Base-by-base conservation (phyloP, 2,888 invertebrate species). In the Ophion ellenae region DNA sequence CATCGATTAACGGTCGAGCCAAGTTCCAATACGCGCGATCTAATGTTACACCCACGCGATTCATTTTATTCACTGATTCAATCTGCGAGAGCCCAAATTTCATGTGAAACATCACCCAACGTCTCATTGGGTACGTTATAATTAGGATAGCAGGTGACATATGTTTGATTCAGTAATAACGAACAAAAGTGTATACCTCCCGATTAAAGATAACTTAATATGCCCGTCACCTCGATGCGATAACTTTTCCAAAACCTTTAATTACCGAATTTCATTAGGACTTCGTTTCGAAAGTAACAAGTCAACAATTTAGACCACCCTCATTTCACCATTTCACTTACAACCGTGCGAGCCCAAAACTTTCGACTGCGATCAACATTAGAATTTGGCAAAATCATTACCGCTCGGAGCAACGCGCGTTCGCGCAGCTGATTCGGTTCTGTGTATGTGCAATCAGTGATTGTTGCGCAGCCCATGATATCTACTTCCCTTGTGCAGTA, bases 1-100 rank as follows among this genome's bases (percentile, higher is more conserved):
- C 79, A 83, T 83, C 79, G 79, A 83, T 83, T 83, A 83, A 74
- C 73, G 70, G 67, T 47, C 67, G 10, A 36, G 24, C 40, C 57
- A 66, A 57, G 45, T 61, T 59, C 45, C 9, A 67, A 47, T n/a
- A 28, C 20, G 36, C 20, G 53, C 66, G 71, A 32, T 32, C 32
- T 67, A 59, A 47, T 0, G 11, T 53, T 17, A 17, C 53, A 17
- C 17, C 3, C 4, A 32, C 53, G 2, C 3, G 4, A 17, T 17
- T 17, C 53, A 17, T 17, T 17, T 14, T 1, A 17, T 5, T 14
- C 2, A 53, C 11, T 47, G 2, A 32, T 32, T 32, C 32, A 32
- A 32, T 32, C 32, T 32, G 3, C 32, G 32, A 32, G 32, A 32
- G 32, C 32, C 2, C 32, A 32, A 32, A 32, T 32, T 32, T 32